Evolutionary conservation across 1,140 invertebrate genomes (phyloP).

Genomic region (Hetaerina americana): DNA sequence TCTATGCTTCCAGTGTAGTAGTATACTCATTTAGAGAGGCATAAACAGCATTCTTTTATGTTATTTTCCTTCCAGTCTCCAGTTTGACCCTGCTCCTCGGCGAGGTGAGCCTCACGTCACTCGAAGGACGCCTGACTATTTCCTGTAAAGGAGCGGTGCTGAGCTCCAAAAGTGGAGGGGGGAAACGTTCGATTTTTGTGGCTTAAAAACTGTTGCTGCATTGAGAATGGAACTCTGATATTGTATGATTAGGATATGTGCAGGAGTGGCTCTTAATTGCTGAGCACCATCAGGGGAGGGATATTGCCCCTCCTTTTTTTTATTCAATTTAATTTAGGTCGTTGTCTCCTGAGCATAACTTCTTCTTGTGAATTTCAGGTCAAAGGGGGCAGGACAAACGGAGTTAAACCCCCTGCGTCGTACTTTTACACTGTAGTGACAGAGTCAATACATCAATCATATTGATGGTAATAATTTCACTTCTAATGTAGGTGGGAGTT

Average conservation of each 20-base stretch:
- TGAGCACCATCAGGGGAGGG: neutral
- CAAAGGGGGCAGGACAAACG: neutral
- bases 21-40: neutral
- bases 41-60: neutral
- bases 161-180: neutral
- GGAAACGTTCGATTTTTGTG: neutral
- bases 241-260: neutral
- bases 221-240: neutral
- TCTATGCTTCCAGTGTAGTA: too few relatives aligned
- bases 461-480: neutral
- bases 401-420: neutral
- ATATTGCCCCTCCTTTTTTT: neutral
- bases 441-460: neutral
- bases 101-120: conserved; percentile 99
- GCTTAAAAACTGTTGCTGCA: neutral
- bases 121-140: conserved; percentile 98
- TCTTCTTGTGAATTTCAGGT: neutral
- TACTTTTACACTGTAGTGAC: neutral
- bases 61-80: conserved; percentile 60
- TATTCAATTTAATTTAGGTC: neutral
- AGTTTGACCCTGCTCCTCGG: conserved; percentile 98
- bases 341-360: neutral
- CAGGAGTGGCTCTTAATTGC: neutral
- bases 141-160: conserved; percentile 59
- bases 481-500: neutral